phyloP scores from a whole-genome alignment of 2,797 vertebrate species.

The Leptoclinus maculatus region DNA sequence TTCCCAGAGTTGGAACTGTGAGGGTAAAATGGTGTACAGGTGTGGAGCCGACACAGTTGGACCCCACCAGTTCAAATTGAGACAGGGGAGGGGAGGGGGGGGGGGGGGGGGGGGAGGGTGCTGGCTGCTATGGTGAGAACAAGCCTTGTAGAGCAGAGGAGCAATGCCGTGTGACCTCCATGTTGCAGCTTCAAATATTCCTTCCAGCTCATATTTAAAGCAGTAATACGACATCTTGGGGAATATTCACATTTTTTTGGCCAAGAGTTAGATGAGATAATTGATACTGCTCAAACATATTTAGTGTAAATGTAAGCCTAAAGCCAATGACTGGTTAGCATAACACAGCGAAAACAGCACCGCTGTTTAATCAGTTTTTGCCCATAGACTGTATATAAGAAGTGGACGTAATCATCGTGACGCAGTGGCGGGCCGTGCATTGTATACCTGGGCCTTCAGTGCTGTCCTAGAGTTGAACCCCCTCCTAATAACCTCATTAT shows the following conservation, averaged over 20 bases:
- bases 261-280: neutral
- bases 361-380: neutral
- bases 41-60: constrained; percentile 77
- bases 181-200: constrained; percentile 20
- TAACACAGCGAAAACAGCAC: neutral
- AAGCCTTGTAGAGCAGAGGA: constrained; percentile 18
- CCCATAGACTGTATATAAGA: neutral
- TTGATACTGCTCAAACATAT: constrained; percentile 1
- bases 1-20: constrained; percentile 71
- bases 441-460: too few relatives aligned
- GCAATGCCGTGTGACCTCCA: neutral
- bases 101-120: neutral
- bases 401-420: neutral
- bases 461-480: too few relatives aligned
- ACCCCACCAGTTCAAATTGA: constrained; percentile 75
- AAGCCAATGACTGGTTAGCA: neutral
- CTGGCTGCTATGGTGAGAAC: constrained; percentile 43
- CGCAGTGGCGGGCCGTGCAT: too few relatives aligned
- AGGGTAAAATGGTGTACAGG: constrained; percentile 85
- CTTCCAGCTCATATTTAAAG: constrained; percentile 14
- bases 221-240: neutral
- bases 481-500: too few relatives aligned
- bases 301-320: neutral
- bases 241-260: neutral
- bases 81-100: constrained; percentile 19